Evolutionary conservation across 2,113 vertebrate genomes (phyloP), one percentile per base, ranked within the genome.

Genomic region (Neotoma lepida): DNA sequence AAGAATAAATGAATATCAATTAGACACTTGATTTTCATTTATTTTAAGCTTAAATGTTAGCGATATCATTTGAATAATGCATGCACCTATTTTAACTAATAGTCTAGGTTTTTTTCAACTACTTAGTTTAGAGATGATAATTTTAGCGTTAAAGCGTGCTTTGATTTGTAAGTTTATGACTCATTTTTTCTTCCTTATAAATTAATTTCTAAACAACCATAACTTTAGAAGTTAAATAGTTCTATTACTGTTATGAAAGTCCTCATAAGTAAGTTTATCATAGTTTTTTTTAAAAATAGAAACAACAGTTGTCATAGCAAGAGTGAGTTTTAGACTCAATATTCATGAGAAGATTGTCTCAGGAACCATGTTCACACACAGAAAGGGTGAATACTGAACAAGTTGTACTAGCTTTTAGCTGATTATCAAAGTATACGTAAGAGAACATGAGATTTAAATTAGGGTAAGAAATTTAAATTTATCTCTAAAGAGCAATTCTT

Each of bases 1-100:
- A 90, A 95, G 95, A 97, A 97, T 96, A 97, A 96, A 95, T 96
- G 89, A 96, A 96, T 97, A 96, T 94, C 91, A 97, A 95, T 96
- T 95, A 96, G 94, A 95, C 56, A 90, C 82, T 96, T 97, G 93
- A 89, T 96, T 97, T 96, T 93, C 80, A 96, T 95, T 97, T 96
- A 95, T 96, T 95, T 96, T 93, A 94, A 96, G 89, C 74, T 95
- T 95, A 95, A 95, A 95, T 93, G 94, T 97, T 95, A 96, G 89
- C 56, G 78, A 87, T 95, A 91, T 89, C 91, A 96, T 95, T 96
- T 97, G 95, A 97, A 97, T 97, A 95, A 97, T 95, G 74, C 94
- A 95, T 95, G 87, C 74, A 89, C 93, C 73, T 70, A 89, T 94
- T 96, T 97, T 96, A 96, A 94, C 96, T 97, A 95, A 95, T 95